phyloP scores from a whole-genome alignment of 2,888 invertebrate genomes.

The Morinoia aosen region DNA sequence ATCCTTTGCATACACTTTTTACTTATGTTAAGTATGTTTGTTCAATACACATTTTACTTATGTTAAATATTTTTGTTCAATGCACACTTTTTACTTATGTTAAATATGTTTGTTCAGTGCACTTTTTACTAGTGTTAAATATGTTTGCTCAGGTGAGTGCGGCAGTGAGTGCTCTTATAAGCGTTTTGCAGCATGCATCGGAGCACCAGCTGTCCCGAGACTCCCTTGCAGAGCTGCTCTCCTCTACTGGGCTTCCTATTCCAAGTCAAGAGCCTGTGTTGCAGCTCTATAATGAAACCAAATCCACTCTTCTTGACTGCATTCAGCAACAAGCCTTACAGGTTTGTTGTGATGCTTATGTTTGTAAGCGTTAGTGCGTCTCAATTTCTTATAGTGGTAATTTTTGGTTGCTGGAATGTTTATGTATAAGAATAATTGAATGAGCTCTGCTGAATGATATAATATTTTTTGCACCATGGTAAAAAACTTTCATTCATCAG shows the following conservation, averaged over 20 bases:
- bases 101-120: not conserved
- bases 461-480: too few species aligned
- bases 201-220: not conserved
- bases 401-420: too few species aligned
- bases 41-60: too few species aligned
- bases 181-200: not conserved
- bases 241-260: not conserved
- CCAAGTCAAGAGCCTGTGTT: not conserved
- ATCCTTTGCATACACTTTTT: too few species aligned
- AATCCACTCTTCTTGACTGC: not conserved
- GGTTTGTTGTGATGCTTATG: not conserved
- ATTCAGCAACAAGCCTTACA: not conserved
- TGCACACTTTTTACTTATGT: not conserved
- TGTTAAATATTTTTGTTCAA: too few species aligned
- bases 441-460: too few species aligned
- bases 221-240: not conserved
- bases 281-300: constrained; percentile 4
- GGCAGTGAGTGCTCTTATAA: not conserved
- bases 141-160: not conserved
- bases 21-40: not conserved
- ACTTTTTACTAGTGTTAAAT: not conserved
- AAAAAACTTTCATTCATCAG: too few species aligned
- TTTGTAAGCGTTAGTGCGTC: not conserved
- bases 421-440: too few species aligned
- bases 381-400: too few species aligned